Evolutionary conservation across 2,113 vertebrate genomes (phyloP), one percentile per base, ranked within the genome.

Genomic region (Chloebia gouldiae): DNA sequence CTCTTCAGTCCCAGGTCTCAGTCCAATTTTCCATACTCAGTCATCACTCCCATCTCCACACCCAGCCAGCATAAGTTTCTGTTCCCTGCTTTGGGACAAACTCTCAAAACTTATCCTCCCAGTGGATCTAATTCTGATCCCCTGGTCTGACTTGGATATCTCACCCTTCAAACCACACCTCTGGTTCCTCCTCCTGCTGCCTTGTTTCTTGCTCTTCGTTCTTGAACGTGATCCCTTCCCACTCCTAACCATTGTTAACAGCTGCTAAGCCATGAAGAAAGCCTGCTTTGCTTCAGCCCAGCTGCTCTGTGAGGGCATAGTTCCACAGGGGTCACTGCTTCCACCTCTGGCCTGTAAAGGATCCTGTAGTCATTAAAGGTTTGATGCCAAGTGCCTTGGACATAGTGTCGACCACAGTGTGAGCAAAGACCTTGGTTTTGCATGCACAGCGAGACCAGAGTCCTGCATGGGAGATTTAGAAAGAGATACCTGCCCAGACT

Each of bases 1-100:
- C 88, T 95, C 14, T 63, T 60, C 59, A 86, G 82, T 92, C 42
- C 47, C 42, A 78, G 17, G 31, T 88, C 50, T 24, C 73, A 44
- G 86, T 96, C 91, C 91, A 96, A 84, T 88, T 96, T 96, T 97
- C 95, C 91, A 13, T 44, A 51, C 8, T 63, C 88, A 78, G 72
- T 96, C 94, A 91, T 92, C 64, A 0, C 69, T 93, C 56, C 11
- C 6, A 0, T 78, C 69, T 94, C 91, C 91, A 93, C 96, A 81
- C 92, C 94, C 94, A 92, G 39, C 11, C 50, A 90, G 47, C 20
- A 33, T 11, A 49, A 15, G 54, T 94, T 95, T 96, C 76, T 93
- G 39, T 88, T 92, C 54, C 27, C 56, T 83, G 45, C 47, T 86
- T 90, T 88, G 64, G 35, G 83, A 86, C 6, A 3, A 83, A 68